Evolutionary conservation across 1,140 invertebrate species (phyloP).

Genomic region (Callitettix versicolor): DNA sequence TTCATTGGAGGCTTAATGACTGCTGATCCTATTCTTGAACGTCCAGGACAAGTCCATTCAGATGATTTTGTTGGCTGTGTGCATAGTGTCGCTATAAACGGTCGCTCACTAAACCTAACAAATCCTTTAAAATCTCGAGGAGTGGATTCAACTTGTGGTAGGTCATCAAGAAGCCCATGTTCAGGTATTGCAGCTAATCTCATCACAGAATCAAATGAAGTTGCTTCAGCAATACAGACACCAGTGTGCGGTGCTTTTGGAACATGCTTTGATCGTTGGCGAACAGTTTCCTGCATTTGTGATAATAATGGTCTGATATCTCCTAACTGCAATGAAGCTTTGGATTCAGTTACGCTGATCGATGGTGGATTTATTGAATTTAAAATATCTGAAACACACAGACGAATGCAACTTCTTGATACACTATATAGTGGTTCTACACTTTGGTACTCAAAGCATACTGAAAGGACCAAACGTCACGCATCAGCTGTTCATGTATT

Average conservation of each 20-base stretch:
- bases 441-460: conserved; percentile 40
- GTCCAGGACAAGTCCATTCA: conserved; percentile 76
- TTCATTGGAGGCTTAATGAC: conserved; percentile 73
- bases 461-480: conserved; percentile 15
- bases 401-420: conserved; percentile 71
- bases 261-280: conserved; percentile 76
- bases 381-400: conserved; percentile 69
- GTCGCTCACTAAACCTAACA: conserved; percentile 64
- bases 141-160: conserved; percentile 62
- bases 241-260: conserved; percentile 52
- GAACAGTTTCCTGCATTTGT: conserved; percentile 56
- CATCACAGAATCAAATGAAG: conserved; percentile 24
- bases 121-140: conserved; percentile 58
- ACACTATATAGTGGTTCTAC: conserved; percentile 61
- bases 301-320: conserved; percentile 51
- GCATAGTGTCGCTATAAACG: conserved; percentile 80
- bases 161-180: conserved; percentile 47
- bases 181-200: conserved; percentile 16
- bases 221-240: conserved; percentile 29
- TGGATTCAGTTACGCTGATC: conserved; percentile 66
- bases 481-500: conserved; percentile 2
- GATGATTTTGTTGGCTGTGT: conserved; percentile 90
- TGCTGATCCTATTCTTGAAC: conserved; percentile 72
- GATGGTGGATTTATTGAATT: conserved; percentile 70
- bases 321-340: conserved; percentile 63